phyloP scores from a whole-genome alignment of 2,797 vertebrate species.

The Leptodactylus fallax region DNA sequence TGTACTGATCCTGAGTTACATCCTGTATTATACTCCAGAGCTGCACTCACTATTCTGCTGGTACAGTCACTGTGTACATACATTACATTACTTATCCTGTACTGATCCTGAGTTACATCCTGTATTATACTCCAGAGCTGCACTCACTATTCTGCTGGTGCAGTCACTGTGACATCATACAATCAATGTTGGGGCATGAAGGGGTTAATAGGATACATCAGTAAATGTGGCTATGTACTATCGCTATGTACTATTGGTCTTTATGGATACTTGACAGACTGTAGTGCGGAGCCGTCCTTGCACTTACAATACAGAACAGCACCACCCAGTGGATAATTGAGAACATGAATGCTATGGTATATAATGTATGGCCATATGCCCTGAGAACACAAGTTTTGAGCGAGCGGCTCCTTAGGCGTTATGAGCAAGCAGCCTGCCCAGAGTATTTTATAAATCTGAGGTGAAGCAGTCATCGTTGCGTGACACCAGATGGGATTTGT shows the following conservation, averaged over 20 bases:
- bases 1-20: too few species aligned
- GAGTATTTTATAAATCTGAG: not conserved
- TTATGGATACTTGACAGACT: not conserved
- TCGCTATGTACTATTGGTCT: not conserved
- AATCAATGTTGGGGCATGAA: not conserved
- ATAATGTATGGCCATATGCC: not conserved
- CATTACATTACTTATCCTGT: too few species aligned
- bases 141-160: too few species aligned
- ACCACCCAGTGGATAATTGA: not conserved
- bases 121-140: too few species aligned
- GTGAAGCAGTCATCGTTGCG: not conserved
- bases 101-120: too few species aligned
- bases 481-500: slow-evolving; percentile 33
- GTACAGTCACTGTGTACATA: too few species aligned
- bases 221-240: not conserved
- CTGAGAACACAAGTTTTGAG: not conserved
- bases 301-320: not conserved
- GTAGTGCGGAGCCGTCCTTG: not conserved
- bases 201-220: not conserved
- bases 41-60: too few species aligned
- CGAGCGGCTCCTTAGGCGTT: not conserved
- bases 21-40: too few species aligned
- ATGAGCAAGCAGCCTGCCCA: not conserved
- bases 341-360: not conserved
- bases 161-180: too few species aligned